Conservation (phyloP, 2,797 vertebrate species). For the Ceryle rudis region DNA sequence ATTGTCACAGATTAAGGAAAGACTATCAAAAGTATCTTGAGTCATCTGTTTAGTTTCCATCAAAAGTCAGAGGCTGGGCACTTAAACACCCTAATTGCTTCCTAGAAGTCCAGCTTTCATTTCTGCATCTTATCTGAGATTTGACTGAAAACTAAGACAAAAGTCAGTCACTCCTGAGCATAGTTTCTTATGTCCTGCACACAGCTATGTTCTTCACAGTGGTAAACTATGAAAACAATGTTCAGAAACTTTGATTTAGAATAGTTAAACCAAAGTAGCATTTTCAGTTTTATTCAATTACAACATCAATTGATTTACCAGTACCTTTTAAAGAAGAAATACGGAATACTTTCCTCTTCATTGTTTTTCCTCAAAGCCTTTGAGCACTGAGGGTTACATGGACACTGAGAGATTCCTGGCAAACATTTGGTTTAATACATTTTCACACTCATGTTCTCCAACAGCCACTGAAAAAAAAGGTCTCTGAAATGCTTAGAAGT, state of each 20-base stretch:
- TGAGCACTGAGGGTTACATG: neutral
- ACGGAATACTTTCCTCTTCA: neutral
- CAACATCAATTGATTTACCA: neutral
- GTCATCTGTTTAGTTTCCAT: neutral
- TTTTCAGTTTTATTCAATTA: neutral
- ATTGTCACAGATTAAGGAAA: neutral
- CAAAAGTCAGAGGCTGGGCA: neutral
- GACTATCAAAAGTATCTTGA: neutral
- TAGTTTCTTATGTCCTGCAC: neutral
- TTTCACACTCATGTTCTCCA: neutral
- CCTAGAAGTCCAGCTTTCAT: neutral
- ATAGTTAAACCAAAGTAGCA: neutral
- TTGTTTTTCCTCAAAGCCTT: neutral
- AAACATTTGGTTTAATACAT: neutral
- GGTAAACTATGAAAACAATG: neutral
- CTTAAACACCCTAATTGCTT: neutral
- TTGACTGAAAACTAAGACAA: neutral
- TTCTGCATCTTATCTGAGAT: neutral
- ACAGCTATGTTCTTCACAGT: neutral
- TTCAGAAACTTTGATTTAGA: neutral
- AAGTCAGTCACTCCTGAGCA: neutral
- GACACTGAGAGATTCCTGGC: neutral
- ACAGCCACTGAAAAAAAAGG: neutral
- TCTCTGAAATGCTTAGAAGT: neutral
- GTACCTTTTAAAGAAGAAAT: neutral